phyloP scores from a whole-genome alignment of 2,113 vertebrate genomes.

The Tetrax tetrax region DNA sequence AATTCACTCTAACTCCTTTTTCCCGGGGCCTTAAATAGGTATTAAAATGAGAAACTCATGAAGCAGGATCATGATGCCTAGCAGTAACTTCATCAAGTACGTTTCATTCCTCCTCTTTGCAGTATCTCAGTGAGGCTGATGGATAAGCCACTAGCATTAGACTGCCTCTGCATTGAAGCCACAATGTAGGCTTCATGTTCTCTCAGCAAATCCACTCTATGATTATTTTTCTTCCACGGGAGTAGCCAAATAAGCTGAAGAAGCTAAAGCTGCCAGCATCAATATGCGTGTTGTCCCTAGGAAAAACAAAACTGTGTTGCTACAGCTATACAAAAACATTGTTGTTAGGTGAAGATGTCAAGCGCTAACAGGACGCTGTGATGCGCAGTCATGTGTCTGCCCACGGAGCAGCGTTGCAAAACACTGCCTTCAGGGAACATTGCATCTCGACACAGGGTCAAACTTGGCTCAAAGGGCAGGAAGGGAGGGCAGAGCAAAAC shows the following conservation, averaged over 20 bases:
- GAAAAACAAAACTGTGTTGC: not conserved
- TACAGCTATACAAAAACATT: not conserved
- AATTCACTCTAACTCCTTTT: not conserved
- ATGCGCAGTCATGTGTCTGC: fast-evolving
- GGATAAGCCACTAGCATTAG: not conserved
- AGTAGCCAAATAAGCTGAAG: not conserved
- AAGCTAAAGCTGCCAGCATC: not conserved
- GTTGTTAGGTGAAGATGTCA: not conserved
- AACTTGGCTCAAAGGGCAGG: not conserved
- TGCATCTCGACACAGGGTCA: fast-evolving
- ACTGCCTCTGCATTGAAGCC: not conserved
- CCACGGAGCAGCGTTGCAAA: fast-evolving
- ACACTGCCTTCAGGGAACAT: not conserved
- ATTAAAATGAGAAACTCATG: not conserved
- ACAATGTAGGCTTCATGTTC: fast-evolving
- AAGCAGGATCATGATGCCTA: not conserved
- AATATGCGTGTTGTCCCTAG: not conserved
- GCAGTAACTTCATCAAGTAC: not conserved
- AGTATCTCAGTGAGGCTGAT: not conserved
- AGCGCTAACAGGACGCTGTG: fast-evolving
- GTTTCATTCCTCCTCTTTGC: not conserved
- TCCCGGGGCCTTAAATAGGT: not conserved
- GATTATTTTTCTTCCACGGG: not conserved
- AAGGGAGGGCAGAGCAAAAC: not conserved
- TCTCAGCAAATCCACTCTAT: not conserved